Conservation (phyloP, 2,797 vertebrate genomes). For the Pseudomugil tenellus region DNA sequence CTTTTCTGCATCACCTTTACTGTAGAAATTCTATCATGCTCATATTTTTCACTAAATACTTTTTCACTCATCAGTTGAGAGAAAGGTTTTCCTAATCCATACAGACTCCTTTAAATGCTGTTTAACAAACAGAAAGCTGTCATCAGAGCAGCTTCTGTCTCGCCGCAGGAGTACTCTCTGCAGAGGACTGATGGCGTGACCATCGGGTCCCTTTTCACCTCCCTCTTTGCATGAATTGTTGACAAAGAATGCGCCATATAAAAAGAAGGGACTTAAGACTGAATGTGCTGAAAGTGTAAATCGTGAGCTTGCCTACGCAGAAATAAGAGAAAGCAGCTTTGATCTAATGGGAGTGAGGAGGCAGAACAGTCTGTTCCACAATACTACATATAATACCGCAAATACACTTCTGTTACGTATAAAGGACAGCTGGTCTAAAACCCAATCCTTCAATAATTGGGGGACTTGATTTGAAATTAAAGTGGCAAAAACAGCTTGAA, state of each 20-base stretch:
- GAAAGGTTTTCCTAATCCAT: not conserved
- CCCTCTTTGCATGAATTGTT: not conserved
- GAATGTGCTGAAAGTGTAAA: not conserved
- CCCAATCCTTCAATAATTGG: not conserved
- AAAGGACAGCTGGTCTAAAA: not conserved
- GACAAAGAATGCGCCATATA: not conserved
- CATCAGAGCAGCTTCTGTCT: constrained; percentile 12
- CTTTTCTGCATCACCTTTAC: not conserved
- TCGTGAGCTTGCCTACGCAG: not conserved
- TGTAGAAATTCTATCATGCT: not conserved
- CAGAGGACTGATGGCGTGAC: constrained; percentile 11
- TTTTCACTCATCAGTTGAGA: constrained; percentile 10
- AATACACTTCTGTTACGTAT: not conserved
- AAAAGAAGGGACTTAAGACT: not conserved
- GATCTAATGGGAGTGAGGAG: not conserved
- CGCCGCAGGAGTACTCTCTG: constrained; percentile 10
- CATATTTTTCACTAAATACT: not conserved
- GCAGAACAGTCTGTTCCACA: not conserved
- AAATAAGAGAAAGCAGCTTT: not conserved
- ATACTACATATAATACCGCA: not conserved
- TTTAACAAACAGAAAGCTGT: constrained; percentile 1
- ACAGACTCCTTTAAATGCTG: not conserved
- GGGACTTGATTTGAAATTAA: not conserved
- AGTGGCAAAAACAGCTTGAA: not conserved
- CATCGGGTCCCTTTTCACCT: not conserved